Base-by-base conservation (phyloP, 2,888 invertebrate genomes). In the Glomeris marginata region DNA sequence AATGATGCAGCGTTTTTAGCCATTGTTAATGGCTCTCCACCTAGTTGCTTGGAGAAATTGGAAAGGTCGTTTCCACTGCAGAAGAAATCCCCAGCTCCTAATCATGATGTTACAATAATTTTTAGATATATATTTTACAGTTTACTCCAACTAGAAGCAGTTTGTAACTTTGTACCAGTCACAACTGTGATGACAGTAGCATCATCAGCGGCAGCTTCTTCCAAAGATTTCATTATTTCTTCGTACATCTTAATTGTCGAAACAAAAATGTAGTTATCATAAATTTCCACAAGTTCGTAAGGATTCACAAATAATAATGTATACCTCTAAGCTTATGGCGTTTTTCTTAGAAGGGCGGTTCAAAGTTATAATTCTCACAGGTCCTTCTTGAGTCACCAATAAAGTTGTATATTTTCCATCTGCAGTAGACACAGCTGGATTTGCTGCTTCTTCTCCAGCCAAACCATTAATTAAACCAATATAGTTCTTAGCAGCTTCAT, bases 41-140 rank as follows among this genome's bases (percentile, higher is more conserved):
- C 66, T 11, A 57, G 11, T 4, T 46, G 37, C 16, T 38, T 37
- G 13, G 37, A 38, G 21, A 74, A 74, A 58, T 70, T 71, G 49
- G 65, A 63, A 41, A 76, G 62, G 66, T 91, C 88, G 70, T 86
- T 87, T 10, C 92, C 91, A 65, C 86, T 84, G 59, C 80, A 82
- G 63, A 78, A 92, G 64, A 77, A 88, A 55, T 82, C 77, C 10
- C 86, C 88, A 41, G 73, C 70, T 1, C 86, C 87, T 67, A 55
- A 6, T 47, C 33, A n/a, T 34, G 22, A 37, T 47, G 21, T 16
- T 41, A 34, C 18, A 47, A 16, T 41, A 33, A 22, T 8, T 20
- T 5, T 2, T 13, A 33, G 33, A 42, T 42, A 28, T 42, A 22
- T 4, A 28, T 15, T 22, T 42, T 28, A 6, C 28, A 22, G 28